phyloP scores from a whole-genome alignment of 2,888 invertebrate genomes.

The Latrodectus elegans region DNA sequence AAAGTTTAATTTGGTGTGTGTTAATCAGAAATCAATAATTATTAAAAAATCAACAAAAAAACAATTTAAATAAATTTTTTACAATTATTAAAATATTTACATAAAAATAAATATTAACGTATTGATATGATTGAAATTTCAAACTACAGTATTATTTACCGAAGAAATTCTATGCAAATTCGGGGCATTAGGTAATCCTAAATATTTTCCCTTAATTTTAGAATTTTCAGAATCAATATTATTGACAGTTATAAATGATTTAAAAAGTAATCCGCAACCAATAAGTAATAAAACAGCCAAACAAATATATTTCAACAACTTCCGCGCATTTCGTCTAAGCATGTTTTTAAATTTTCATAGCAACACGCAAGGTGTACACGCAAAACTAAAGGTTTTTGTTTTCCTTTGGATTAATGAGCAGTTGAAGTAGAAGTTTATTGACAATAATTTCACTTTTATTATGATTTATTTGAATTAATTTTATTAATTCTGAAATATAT shows the following conservation, averaged over 20 bases:
- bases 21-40: background rate
- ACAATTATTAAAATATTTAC: background rate
- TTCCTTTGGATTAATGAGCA: background rate
- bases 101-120: background rate
- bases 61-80: background rate
- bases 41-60: background rate
- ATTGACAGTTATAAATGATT: conserved; percentile 39
- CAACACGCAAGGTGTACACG: conserved; percentile 19
- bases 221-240: conserved; percentile 27
- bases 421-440: background rate
- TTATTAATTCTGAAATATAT: too few relatives aligned
- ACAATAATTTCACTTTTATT: too few relatives aligned
- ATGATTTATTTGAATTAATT: too few relatives aligned
- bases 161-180: conserved; percentile 28
- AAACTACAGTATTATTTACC: background rate
- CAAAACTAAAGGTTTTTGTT: conserved; percentile 12
- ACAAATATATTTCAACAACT: conserved; percentile 39
- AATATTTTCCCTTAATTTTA: conserved; percentile 39
- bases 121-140: background rate
- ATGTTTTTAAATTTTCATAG: conserved; percentile 22
- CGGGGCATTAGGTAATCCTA: conserved; percentile 55
- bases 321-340: conserved; percentile 52
- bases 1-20: too few relatives aligned
- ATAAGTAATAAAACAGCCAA: conserved; percentile 23
- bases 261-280: conserved; percentile 26